Evolutionary conservation across 2,888 invertebrate species (phyloP), one percentile per base, ranked within the genome.

Genomic region (Taenaris catops): DNA sequence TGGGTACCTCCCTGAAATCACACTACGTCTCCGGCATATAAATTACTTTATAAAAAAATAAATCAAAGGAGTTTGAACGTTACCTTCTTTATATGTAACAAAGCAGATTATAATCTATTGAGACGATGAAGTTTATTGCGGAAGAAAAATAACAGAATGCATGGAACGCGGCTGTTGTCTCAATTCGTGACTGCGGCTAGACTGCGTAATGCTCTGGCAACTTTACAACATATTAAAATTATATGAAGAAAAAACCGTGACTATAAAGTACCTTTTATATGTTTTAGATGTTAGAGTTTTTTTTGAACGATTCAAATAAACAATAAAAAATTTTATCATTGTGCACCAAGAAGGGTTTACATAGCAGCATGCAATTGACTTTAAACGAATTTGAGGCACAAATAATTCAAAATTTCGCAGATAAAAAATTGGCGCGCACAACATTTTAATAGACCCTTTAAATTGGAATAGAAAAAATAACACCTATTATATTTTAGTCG

Each of bases 91-190:
- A 33, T 41, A 40, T 33, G 20, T 33, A 41, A 32, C 27, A 8
- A 32, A 17, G 8, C 23, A 9, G 34, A 34, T 33, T 28, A 26
- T 16, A 17, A 34, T 37, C 37, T 33, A 41, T 34, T 2, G 26
- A 31, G 33, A 29, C 34, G 33, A 25, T 24, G 12, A 31, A 25
- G 36, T 38, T 11, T 40, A 38, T 31, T 38, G 34, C 44, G 46
- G 46, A 48, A 46, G 46, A 44, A 41, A 34, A 39, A 39, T 35
- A 34, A 9, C 26, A 34, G 35, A 34, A 41, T 44, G 44, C 40
- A 25, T 41, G 51, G 50, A 54, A 52, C 46, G 48, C 50, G 44
- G 51, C 41, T 42, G 48, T 46, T 43, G 44, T 44, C 38, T 48
- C 45, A 47, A 49, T 48, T 48, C 48, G 52, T 52, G 49, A 52